These are phyloP conservation scores for Epirrhoe tristata DNA, from an alignment of 2,888 invertebrate species.

Conservation along the genomic window DNA sequence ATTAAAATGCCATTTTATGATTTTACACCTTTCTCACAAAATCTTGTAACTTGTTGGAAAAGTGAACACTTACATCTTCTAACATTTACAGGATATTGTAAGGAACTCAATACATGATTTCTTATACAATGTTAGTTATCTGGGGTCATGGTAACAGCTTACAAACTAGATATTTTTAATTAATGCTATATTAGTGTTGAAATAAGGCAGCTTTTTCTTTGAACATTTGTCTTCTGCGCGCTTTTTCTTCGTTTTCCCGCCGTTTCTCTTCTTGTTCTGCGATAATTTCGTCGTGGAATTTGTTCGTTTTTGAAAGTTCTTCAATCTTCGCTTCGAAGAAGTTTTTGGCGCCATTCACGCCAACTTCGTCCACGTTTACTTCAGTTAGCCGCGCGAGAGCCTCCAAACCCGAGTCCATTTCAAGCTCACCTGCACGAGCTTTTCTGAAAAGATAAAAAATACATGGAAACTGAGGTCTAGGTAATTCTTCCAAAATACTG, in stretches of 20 bases:
- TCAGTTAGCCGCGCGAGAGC: conserved; percentile 95
- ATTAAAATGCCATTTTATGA: not conserved
- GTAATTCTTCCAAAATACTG: no score
- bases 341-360: conserved; percentile 97
- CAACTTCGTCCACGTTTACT: conserved; percentile 97
- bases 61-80: not conserved
- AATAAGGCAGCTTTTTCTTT: conserved; percentile 95
- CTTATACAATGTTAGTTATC: conserved; percentile 53
- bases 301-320: conserved; percentile 91
- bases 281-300: conserved; percentile 96
- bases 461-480: no score
- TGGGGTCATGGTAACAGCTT: conserved; percentile 83
- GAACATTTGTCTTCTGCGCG: conserved; percentile 92
- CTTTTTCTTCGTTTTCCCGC: conserved; percentile 93
- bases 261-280: conserved; percentile 96
- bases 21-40: not conserved
- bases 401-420: conserved; percentile 93
- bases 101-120: conserved; percentile 33
- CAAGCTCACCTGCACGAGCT: conserved; percentile 96
- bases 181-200: conserved; percentile 64
- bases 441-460: conserved; percentile 84
- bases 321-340: conserved; percentile 99
- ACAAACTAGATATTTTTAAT: conserved; percentile 73
- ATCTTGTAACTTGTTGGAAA: not conserved
- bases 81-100: not conserved